Base-by-base conservation (phyloP, 2,888 invertebrate species). In the Steinernema hermaphroditum region DNA sequence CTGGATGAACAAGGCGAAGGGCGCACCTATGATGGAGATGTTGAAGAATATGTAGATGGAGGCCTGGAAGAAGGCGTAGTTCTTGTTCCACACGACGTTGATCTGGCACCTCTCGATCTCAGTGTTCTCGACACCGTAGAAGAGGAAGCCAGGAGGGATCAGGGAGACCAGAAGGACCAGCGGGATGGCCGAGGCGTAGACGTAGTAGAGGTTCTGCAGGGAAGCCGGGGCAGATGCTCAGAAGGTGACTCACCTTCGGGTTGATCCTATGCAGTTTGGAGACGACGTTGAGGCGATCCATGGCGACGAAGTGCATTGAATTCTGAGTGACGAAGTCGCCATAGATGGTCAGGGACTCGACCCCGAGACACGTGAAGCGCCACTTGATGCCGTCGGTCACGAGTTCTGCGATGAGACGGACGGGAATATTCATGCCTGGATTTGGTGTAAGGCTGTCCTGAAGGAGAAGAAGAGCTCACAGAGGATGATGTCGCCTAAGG, bases 271-370 rank as follows among this genome's bases (percentile, higher is more conserved):
- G 16, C 62, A 62, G 12, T 16, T 27, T 29, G 29, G 27, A 62
- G 27, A 62, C 27, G 32, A 22, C 34, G 16, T 62, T 27, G 8
- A 62, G 19, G 6, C 62, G 62, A n/a, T 62, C 62, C 6, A 62
- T 4, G 16, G 62, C 62, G 6, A 62, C 32, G 9, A 62, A 16
- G 16, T 27, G 19, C 62, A 62, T 62, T 16, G 62, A 22, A 16
- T 27, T 62, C 62, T 62, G 62, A 6, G 62, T 29, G 12, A 62
- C 29, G 32, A 27, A 27, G 62, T 29, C 34, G 22, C 62, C 62
- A 16, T 32, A 34, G n/a, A 62, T 29, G 14, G 16, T 32, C 32
- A 34, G 29, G 1, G 62, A 16, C 14, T 27, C 62, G 29, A 62
- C 16, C 12, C 32, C 62, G 2, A 62, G 12, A 27, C 62, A 62